Conservation (phyloP, 2,888 invertebrate species). For the Mimachlamys varia region DNA sequence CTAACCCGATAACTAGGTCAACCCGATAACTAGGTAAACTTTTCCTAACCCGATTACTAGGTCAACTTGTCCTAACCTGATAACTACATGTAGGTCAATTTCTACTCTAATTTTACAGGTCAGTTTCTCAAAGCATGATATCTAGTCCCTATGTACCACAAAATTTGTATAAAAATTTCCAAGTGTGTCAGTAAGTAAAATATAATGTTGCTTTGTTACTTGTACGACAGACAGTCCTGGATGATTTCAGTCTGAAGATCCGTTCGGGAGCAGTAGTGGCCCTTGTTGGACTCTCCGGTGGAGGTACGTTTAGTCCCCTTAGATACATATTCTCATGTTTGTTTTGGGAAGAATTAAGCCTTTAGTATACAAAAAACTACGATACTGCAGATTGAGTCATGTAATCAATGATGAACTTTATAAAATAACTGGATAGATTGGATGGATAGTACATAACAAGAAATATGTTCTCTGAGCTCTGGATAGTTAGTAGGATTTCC, state of each 20-base stretch:
- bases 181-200: not conserved
- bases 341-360: too few relatives aligned
- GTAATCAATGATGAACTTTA: too few relatives aligned
- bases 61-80: not conserved
- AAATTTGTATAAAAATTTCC: not conserved
- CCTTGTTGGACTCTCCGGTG: slow-evolving; percentile 95
- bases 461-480: too few relatives aligned
- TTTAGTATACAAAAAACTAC: too few relatives aligned
- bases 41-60: not conserved
- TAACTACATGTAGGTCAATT: not conserved
- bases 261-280: slow-evolving; percentile 95
- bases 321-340: too few relatives aligned
- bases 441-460: too few relatives aligned
- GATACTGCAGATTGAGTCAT: too few relatives aligned
- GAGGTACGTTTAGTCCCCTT: slow-evolving; percentile 84
- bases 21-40: not conserved
- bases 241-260: slow-evolving; percentile 91
- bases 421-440: too few relatives aligned
- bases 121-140: too few relatives aligned
- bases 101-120: too few relatives aligned
- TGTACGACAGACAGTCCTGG: slow-evolving; percentile 86
- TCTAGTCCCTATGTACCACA: too few relatives aligned
- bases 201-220: not conserved
- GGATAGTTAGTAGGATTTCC: too few relatives aligned
- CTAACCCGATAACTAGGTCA: not conserved